Conservation (phyloP, 2,888 invertebrate species). For the Dicranocentrus wangi region DNA sequence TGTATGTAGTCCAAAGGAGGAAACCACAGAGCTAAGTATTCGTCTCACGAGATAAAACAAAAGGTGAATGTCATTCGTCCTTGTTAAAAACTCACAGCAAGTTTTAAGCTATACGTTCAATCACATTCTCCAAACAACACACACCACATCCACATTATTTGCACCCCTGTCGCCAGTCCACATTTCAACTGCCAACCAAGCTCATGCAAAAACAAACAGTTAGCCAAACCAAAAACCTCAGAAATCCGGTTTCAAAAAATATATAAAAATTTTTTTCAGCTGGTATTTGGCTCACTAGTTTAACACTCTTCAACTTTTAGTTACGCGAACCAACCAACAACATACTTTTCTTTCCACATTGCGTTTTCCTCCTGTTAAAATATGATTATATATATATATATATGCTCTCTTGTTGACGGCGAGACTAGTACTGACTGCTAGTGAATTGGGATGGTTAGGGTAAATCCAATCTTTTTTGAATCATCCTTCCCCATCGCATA, state of each 20-base stretch:
- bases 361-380: background rate
- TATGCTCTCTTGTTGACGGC: background rate
- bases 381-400: background rate
- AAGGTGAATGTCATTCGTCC: constrained; percentile 54
- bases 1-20: too few relatives aligned
- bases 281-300: constrained; percentile 56
- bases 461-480: background rate
- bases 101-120: constrained; percentile 10
- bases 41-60: too few relatives aligned
- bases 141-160: background rate
- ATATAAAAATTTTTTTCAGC: too few relatives aligned
- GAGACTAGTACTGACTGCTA: background rate
- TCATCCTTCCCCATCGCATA: background rate
- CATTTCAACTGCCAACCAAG: too few relatives aligned
- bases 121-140: constrained; percentile 4
- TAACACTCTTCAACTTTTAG: too few relatives aligned
- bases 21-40: too few relatives aligned
- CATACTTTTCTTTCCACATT: constrained; percentile 4
- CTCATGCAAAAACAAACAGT: constrained; percentile 13
- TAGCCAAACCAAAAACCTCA: constrained; percentile 51
- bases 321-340: background rate
- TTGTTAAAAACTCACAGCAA: constrained; percentile 29
- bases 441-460: constrained; percentile 3
- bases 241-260: constrained; percentile 53
- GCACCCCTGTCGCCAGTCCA: too few relatives aligned